phyloP scores from a whole-genome alignment of 2,113 vertebrate species.

The Microcebus tavaratra region DNA sequence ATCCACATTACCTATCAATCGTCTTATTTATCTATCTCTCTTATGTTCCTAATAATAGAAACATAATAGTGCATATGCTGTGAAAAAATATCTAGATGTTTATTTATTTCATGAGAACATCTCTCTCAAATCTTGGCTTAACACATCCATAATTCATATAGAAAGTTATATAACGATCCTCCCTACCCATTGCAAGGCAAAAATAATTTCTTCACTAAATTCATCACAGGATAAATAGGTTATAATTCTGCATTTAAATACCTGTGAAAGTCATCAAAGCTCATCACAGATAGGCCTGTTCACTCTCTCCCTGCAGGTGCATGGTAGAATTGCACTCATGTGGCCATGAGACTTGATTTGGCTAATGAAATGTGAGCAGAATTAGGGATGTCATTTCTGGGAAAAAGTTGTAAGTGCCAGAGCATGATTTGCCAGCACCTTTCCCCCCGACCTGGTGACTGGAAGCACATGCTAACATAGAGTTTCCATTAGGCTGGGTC shows the following conservation, averaged over 20 bases:
- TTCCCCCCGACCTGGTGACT: neutral
- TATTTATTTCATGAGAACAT: neutral
- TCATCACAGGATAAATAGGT: neutral
- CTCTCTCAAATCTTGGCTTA: neutral
- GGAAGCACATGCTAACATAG: neutral
- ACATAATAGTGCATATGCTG: neutral
- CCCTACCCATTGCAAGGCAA: neutral
- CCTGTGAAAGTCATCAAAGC: neutral
- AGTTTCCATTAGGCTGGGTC: neutral
- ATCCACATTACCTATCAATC: too few species aligned
- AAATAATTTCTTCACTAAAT: conserved; percentile 33
- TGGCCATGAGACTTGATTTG: neutral
- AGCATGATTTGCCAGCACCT: neutral
- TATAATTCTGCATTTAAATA: neutral
- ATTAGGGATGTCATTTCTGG: neutral
- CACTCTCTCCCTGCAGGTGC: neutral
- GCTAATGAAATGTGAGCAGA: neutral
- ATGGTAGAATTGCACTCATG: neutral
- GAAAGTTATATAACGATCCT: neutral
- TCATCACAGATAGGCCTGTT: neutral
- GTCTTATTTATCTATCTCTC: neutral
- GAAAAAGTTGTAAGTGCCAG: neutral
- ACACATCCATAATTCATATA: neutral
- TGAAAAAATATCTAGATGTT: neutral
- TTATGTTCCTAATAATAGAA: neutral